Conservation (phyloP, 2,797 vertebrate species). For the Chelon auratus region DNA sequence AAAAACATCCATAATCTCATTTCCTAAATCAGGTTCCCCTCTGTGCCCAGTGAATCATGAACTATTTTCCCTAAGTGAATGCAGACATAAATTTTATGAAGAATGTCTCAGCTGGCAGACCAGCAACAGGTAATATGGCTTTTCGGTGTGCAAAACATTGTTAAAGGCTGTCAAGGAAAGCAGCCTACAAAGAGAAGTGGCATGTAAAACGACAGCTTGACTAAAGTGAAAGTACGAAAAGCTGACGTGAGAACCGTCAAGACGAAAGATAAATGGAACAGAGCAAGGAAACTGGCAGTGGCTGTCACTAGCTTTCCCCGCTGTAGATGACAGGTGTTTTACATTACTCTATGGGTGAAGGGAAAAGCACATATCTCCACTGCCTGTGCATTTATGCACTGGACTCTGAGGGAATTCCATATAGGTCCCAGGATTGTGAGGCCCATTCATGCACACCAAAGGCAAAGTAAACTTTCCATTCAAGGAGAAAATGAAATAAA, state of each 20-base stretch:
- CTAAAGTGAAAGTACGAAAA: slow-evolving; percentile 58
- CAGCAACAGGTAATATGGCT: slow-evolving; percentile 53
- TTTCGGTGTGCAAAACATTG: slow-evolving; percentile 38
- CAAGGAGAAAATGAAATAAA: slow-evolving; percentile 56
- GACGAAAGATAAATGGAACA: slow-evolving; percentile 55
- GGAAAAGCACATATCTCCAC: slow-evolving; percentile 29
- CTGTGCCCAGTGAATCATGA: slow-evolving; percentile 35
- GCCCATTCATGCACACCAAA: slow-evolving; percentile 47
- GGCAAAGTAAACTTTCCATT: slow-evolving; percentile 62
- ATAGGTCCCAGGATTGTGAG: slow-evolving; percentile 44
- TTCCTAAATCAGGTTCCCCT: slow-evolving; percentile 31
- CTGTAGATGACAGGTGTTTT: slow-evolving; percentile 74
- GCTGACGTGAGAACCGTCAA: slow-evolving; percentile 46
- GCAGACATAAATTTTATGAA: slow-evolving; percentile 47
- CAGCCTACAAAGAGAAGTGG: slow-evolving; percentile 59
- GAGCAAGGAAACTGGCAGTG: slow-evolving; percentile 50
- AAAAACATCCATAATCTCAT: slow-evolving; percentile 39
- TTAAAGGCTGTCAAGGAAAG: slow-evolving; percentile 55
- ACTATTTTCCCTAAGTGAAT: slow-evolving; percentile 48
- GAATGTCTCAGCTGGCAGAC: slow-evolving; percentile 24
- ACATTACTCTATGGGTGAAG: slow-evolving; percentile 62
- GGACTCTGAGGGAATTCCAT: slow-evolving; percentile 47
- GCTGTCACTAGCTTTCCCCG: slow-evolving; percentile 64
- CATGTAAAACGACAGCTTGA: slow-evolving; percentile 57
- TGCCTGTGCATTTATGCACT: slow-evolving; percentile 40